Conservation (phyloP, 23 tunicate genomes). For the Botrylloides violaceus region DNA sequence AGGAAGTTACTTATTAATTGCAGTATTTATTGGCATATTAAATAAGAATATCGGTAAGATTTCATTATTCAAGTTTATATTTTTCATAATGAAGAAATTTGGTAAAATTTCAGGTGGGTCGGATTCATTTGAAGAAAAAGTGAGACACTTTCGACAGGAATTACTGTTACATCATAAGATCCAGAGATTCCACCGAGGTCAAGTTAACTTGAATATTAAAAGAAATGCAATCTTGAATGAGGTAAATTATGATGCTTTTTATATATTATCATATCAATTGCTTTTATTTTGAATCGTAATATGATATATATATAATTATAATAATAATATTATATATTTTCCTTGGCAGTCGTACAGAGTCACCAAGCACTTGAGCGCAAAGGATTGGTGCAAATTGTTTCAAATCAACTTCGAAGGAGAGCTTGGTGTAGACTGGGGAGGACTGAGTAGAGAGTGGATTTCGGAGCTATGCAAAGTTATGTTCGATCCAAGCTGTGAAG, state of each 20-base stretch:
- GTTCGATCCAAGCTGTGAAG: conserved; percentile 31
- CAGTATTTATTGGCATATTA: conserved; percentile 55
- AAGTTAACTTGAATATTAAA: conserved; percentile 26
- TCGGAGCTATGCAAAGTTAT: conserved; percentile 51
- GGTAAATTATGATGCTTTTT: conserved; percentile 2
- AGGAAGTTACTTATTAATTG: conserved; percentile 43
- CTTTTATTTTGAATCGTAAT: too few species aligned
- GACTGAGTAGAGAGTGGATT: conserved; percentile 79
- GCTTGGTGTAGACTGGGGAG: conserved; percentile 85
- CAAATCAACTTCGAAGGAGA: conserved; percentile 49
- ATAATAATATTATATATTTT: too few species aligned
- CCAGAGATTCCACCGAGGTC: conserved; percentile 3
- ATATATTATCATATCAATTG: too few species aligned
- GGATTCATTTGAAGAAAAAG: conserved; percentile 70
- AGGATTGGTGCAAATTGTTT: conserved; percentile 53
- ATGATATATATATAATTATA: too few species aligned
- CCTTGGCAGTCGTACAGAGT: conserved; percentile 65
- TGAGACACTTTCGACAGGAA: conserved; percentile 43
- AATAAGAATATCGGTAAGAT: conserved; percentile 57
- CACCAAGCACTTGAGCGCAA: conserved; percentile 39
- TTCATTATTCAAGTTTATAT: too few species aligned
- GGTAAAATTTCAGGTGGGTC: conserved; percentile 45
- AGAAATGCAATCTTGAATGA: conserved; percentile 36
- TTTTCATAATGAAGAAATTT: not conserved
- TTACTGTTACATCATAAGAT: conserved; percentile 35